Evolutionary conservation across 2,113 vertebrate genomes (phyloP), one percentile per base, ranked within the genome.

Genomic region (Calidris pygmaea): DNA sequence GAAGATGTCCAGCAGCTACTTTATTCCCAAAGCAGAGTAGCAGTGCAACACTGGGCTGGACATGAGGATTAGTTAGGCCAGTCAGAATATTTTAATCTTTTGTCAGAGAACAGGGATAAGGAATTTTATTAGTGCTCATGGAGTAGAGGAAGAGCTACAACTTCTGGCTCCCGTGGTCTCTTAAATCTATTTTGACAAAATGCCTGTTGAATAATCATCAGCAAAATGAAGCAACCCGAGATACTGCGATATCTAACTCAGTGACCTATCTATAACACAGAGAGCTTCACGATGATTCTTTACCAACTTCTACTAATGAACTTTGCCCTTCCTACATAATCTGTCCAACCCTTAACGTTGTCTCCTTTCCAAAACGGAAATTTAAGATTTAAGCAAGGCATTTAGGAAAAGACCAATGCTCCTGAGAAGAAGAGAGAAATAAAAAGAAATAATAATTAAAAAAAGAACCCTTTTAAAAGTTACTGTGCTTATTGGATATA

Each of bases 181-280:
- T 62, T 66, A 39, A 48, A 30, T 32, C 21, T 56, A 60, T 34
- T 62, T 35, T 26, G 53, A 68, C 34, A 70, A 65, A 70, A 66
- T 19, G 41, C 20, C 37, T 27, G 6, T 13, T 50, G n/a, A 81
- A 72, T 48, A 86, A 90, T 16, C 45, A 86, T 14, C 63, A 78
- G 17, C 30, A 73, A 65, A 59, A 62, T 30, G 10, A 72, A 62
- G 52, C 50, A 79, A 79, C 45, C 34, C 24, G 39, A 87, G 58
- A 55, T 9, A 71, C 3, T 3, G 14, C 1, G 14, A 9, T 26
- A 59, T 19, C 37, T 21, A 35, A n/a, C 26, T 12, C 7, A 1
- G 24, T 59, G n/a, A 47, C 35, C 39, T 34, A 14, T 12, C 53
- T 48, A 14, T 32, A 21, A 56, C 27, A 66, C 43, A 29, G 0